These are phyloP conservation scores for Zaprionus kolodkinae DNA, from an alignment of 1,140 invertebrate genomes.

Conservation along the genomic window DNA sequence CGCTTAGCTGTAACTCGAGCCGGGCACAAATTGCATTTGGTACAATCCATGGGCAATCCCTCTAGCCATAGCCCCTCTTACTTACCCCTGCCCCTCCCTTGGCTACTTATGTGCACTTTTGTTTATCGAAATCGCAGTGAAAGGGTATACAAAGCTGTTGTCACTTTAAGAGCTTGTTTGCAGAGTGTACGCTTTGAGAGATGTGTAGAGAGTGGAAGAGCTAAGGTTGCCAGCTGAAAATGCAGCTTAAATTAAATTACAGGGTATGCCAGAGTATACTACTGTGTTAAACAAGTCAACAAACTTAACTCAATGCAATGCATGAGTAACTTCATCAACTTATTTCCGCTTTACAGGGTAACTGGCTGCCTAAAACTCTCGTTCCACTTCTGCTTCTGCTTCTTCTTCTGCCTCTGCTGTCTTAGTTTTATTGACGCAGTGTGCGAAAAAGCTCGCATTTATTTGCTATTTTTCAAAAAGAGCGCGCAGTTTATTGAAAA, in stretches of 20 bases:
- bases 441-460: conserved; percentile 57
- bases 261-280: background rate
- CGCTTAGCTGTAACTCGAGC: conserved; percentile 73
- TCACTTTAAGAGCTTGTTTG: background rate
- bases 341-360: conserved; percentile 16
- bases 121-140: conserved; percentile 8
- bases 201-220: background rate
- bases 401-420: conserved; percentile 5
- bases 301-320: background rate
- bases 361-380: background rate
- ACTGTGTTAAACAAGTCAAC: no score
- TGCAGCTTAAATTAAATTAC: background rate
- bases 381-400: background rate
- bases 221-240: no score
- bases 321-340: background rate
- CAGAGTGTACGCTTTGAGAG: background rate
- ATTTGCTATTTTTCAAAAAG: conserved; percentile 77
- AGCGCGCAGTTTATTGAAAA: conserved; percentile 75
- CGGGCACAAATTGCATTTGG: conserved; percentile 75
- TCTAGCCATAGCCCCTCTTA: background rate
- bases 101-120: conserved; percentile 49
- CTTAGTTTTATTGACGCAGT: conserved; percentile 41
- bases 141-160: conserved; percentile 10
- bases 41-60: conserved; percentile 33
- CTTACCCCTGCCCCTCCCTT: conserved; percentile 16